These are phyloP conservation scores for Thyatira batis DNA, from an alignment of 2,888 invertebrate genomes.

Conservation along the genomic window DNA sequence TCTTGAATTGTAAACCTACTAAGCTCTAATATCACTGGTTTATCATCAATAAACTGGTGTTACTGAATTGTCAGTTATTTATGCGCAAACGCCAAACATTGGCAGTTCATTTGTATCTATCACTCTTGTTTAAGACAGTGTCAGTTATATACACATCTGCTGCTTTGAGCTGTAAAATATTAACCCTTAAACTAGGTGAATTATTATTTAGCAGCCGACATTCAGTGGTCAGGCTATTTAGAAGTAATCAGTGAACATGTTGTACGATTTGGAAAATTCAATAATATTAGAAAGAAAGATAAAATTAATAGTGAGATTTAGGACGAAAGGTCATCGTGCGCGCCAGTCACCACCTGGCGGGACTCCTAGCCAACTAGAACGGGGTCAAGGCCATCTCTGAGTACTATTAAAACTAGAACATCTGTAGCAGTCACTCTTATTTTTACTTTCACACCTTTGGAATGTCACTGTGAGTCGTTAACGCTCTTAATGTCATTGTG, in stretches of 20 bases:
- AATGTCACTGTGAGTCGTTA: conserved; percentile 2
- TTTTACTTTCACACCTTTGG: conserved; percentile 30
- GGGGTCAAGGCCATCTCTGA: conserved; percentile 74
- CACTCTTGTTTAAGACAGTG: background rate
- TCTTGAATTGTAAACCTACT: background rate
- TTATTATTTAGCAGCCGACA: background rate
- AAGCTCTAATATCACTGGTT: background rate
- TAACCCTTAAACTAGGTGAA: background rate
- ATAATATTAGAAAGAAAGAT: conserved; percentile 13
- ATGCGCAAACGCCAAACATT: background rate
- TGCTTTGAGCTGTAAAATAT: background rate
- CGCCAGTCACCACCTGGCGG: conserved; percentile 50
- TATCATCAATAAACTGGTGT: background rate
- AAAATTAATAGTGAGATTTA: conserved; percentile 41
- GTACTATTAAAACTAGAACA: conserved; percentile 58
- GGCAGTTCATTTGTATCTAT: conserved; percentile 1
- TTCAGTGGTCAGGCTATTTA: background rate
- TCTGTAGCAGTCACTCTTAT: conserved; percentile 30
- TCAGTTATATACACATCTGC: conserved; percentile 1
- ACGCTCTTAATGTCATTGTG: conserved; percentile 7
- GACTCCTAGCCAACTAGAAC: conserved; percentile 60
- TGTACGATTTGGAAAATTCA: background rate
- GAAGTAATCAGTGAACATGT: background rate
- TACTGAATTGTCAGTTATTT: background rate
- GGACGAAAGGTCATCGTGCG: conserved; percentile 55